phyloP scores from a whole-genome alignment of 2,888 invertebrate genomes.

The Sinotaia quadrata region DNA sequence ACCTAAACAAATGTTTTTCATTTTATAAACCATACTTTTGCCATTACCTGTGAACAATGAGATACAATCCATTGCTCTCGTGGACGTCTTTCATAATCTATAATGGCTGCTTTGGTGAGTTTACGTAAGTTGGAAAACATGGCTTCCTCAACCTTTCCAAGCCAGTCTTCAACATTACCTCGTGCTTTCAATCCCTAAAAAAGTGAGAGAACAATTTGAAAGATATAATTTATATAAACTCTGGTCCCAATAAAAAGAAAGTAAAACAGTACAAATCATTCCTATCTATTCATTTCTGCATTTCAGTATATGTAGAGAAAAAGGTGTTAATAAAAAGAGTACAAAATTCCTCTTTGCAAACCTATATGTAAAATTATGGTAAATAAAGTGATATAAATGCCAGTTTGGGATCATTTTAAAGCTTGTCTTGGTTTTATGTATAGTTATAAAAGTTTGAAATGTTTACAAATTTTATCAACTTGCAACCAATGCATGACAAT shows the following conservation, averaged over 20 bases:
- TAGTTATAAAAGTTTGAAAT: too few relatives aligned
- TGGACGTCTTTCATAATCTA: slow-evolving; percentile 78
- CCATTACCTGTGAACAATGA: slow-evolving; percentile 82
- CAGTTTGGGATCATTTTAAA: too few relatives aligned
- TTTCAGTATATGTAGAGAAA: not conserved
- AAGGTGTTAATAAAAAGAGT: not conserved
- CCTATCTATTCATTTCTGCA: not conserved
- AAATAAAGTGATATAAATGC: too few relatives aligned
- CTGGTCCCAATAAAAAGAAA: too few relatives aligned
- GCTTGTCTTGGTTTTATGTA: too few relatives aligned
- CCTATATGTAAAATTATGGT: too few relatives aligned
- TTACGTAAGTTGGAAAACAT: slow-evolving; percentile 87
- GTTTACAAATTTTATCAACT: too few relatives aligned
- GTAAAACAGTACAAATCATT: not conserved
- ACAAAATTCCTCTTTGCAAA: too few relatives aligned
- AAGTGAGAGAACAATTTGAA: not conserved
- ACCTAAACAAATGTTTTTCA: too few relatives aligned
- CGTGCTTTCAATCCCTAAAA: slow-evolving; percentile 73
- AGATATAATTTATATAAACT: too few relatives aligned
- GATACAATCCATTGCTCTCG: slow-evolving; percentile 83
- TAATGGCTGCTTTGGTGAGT: slow-evolving; percentile 83
- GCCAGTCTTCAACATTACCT: slow-evolving; percentile 93
- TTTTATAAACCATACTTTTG: too few relatives aligned
- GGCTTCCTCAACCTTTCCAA: slow-evolving; percentile 90
- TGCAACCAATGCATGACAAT: too few relatives aligned